Conservation (phyloP, 2,797 vertebrate genomes). For the Enteromius unitaeniatus region DNA sequence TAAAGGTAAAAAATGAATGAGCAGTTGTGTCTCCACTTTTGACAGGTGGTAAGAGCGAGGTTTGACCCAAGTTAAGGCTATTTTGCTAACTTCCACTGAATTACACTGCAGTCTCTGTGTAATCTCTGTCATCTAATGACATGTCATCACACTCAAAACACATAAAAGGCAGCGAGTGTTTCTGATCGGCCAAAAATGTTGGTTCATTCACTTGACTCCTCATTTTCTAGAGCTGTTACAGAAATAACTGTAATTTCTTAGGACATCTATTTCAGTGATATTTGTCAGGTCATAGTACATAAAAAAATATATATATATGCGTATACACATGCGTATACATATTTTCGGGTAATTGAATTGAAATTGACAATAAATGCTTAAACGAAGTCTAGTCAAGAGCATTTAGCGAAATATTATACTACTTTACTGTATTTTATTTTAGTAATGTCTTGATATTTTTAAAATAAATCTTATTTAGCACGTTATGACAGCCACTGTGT, state of each 20-base stretch:
- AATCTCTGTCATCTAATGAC: background rate
- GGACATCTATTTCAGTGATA: background rate
- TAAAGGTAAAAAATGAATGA: background rate
- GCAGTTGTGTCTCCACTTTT: background rate
- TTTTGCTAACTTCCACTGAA: background rate
- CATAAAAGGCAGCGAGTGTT: background rate
- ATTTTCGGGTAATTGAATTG: too few species aligned
- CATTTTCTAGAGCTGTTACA: background rate
- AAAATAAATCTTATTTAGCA: background rate
- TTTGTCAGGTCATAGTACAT: background rate
- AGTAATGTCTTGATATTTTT: too few species aligned
- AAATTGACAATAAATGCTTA: too few species aligned
- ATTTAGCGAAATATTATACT: too few species aligned
- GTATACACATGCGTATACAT: too few species aligned
- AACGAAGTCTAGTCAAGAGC: too few species aligned
- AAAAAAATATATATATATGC: too few species aligned
- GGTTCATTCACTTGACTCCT: background rate
- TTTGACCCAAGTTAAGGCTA: background rate
- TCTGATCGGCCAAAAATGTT: background rate
- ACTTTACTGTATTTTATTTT: too few species aligned
- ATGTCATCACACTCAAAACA: constrained; percentile 2
- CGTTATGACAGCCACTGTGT: background rate
- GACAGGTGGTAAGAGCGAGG: background rate
- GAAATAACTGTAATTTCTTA: background rate
- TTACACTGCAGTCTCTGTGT: background rate